These are phyloP conservation scores for Teleogryllus occipitalis DNA, from an alignment of 1,140 invertebrate species.

Conservation along the genomic window DNA sequence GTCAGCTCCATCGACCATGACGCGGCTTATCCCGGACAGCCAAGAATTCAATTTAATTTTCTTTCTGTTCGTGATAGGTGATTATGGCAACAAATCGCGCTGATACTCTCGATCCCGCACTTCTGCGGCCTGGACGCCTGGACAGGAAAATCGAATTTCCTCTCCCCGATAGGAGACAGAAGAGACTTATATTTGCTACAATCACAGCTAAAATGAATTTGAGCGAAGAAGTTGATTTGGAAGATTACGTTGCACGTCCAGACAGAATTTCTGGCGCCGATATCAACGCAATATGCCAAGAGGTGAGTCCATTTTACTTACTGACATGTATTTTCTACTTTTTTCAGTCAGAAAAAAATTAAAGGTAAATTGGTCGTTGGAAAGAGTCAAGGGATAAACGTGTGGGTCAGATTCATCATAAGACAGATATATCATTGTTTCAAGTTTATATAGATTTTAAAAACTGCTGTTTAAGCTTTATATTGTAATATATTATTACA, in stretches of 20 bases:
- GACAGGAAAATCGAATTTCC: constrained; percentile 99
- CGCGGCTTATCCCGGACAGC: too few relatives aligned
- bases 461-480: neutral
- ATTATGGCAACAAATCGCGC: constrained; percentile 99
- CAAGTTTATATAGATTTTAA: too few relatives aligned
- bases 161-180: constrained; percentile 93
- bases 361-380: neutral
- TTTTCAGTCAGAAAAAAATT: neutral
- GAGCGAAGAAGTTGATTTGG: constrained; percentile 98
- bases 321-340: neutral
- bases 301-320: constrained; percentile 48
- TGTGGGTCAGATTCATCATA: too few relatives aligned
- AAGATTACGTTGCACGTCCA: constrained; percentile 96
- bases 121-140: constrained; percentile 91
- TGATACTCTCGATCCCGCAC: constrained; percentile 95
- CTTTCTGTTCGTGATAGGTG: constrained; percentile 50
- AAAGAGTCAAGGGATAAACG: neutral
- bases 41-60: neutral
- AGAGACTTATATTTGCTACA: constrained; percentile 95
- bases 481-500: neutral
- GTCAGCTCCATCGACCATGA: too few relatives aligned
- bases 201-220: constrained; percentile 99
- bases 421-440: neutral
- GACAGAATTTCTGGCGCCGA: constrained; percentile 98
- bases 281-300: constrained; percentile 99